phyloP scores from a whole-genome alignment of 2,113 vertebrate species.

The Oreochromis niloticus region DNA sequence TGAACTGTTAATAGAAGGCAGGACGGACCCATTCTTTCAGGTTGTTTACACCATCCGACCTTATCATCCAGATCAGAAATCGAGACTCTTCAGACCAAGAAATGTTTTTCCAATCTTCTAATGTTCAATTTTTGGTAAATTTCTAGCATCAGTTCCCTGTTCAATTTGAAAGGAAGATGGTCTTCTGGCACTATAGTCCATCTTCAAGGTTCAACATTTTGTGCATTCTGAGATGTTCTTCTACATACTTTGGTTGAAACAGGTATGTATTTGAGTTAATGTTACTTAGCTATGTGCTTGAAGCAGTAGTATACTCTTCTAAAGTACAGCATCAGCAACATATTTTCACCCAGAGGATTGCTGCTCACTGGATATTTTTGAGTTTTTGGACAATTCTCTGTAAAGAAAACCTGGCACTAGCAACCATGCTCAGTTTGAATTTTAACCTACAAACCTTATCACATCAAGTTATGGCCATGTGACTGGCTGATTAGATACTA shows the following conservation, averaged over 20 bases:
- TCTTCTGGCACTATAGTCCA: neutral
- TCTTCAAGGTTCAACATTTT: neutral
- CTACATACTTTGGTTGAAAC: neutral
- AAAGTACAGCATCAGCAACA: neutral
- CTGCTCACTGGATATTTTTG: neutral
- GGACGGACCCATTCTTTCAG: no score
- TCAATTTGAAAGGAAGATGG: neutral
- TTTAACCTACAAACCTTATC: neutral
- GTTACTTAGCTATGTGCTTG: neutral
- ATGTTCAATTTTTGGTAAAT: neutral
- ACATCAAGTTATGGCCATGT: neutral
- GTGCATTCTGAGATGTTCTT: neutral
- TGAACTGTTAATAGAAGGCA: rapidly evolving
- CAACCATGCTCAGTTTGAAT: neutral
- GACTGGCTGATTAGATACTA: neutral
- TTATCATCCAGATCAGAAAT: neutral
- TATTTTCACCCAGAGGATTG: neutral
- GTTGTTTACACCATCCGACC: neutral
- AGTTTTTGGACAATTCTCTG: neutral
- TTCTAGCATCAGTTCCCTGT: neutral
- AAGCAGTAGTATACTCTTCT: neutral
- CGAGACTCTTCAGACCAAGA: neutral
- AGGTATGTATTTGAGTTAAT: neutral
- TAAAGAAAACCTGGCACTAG: neutral
- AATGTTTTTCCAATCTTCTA: rapidly evolving